phyloP scores from a whole-genome alignment of 2,797 vertebrate genomes.

The Sebastes cheni region DNA sequence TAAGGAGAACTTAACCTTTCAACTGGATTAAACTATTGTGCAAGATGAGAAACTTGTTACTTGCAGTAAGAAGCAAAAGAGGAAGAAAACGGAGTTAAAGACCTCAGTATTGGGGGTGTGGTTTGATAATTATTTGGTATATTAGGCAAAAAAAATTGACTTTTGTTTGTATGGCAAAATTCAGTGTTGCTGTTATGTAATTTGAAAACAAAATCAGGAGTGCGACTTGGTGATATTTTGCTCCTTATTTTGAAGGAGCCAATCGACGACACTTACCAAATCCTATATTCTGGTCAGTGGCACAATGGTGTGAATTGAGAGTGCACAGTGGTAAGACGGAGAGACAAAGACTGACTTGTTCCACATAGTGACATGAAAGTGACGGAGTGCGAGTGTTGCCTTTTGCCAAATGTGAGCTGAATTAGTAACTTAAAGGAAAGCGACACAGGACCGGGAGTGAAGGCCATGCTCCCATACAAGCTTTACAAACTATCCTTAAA shows the following conservation, averaged over 20 bases:
- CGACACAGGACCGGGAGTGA: background rate
- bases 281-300: slow-evolving; percentile 19
- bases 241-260: background rate
- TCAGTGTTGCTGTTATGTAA: background rate
- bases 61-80: background rate
- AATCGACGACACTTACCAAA: background rate
- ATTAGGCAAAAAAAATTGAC: background rate
- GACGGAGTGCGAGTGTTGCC: slow-evolving; percentile 43
- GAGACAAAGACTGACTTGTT: slow-evolving; percentile 66
- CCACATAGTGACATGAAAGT: slow-evolving; percentile 43
- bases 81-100: background rate
- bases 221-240: background rate
- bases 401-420: slow-evolving; percentile 54
- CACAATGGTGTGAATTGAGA: slow-evolving; percentile 38
- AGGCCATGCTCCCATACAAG: background rate
- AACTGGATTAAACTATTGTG: background rate
- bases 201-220: background rate
- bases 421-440: slow-evolving; percentile 35
- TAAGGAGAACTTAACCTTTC: background rate
- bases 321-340: slow-evolving; percentile 5
- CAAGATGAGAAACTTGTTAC: background rate
- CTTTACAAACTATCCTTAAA: background rate
- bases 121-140: background rate
- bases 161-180: background rate
- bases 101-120: background rate